Evolutionary conservation across 1,140 invertebrate species (phyloP), one percentile per base, ranked within the genome.

Genomic region (Camponotus vicinus): DNA sequence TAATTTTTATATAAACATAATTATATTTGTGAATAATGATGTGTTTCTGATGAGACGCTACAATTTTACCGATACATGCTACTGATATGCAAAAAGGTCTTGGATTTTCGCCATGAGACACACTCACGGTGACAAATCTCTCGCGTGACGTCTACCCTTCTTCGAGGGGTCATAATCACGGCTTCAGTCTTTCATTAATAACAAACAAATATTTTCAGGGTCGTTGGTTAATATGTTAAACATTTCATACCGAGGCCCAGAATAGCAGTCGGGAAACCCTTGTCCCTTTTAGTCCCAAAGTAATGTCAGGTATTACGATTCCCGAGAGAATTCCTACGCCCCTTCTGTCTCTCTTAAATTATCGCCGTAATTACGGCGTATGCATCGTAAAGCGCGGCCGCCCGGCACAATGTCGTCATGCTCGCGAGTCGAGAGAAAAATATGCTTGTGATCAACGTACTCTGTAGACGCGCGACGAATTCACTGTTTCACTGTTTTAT

Each of bases 301-400:
- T 94, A 94, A 94, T 92, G 91, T 91, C 86, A 90, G 91, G 88
- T 90, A 93, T 94, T 94, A 93, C 70, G 88, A 85, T 55, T 71
- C 91, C 90, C 86, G 27, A 13, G 90, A 85, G 92, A 88, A 91
- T 89, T 70, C 59, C 79, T 63, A 52, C 79, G 89, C 86, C 66
- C 42, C 66, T 75, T 67, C 69, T 75, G 79, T 71, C 59, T 37
- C 75, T 85, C 55, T 89, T 92, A 89, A 94, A 94, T 94, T 94
- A 94, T 94, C 91, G 91, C 85, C 73, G 91, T 94, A 93, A 94
- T 94, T 94, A 94, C 91, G 87, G 88, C 89, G 88, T 92, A 83
- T 90, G 92, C 92, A 59, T 89, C 87, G 63, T 79, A 61, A 88
- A 88, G 89, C 69, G 40, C 63, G 18, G 27, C 69, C 61, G 55